Conservation (phyloP, 2,888 invertebrate species). For the Diaperis boleti region DNA sequence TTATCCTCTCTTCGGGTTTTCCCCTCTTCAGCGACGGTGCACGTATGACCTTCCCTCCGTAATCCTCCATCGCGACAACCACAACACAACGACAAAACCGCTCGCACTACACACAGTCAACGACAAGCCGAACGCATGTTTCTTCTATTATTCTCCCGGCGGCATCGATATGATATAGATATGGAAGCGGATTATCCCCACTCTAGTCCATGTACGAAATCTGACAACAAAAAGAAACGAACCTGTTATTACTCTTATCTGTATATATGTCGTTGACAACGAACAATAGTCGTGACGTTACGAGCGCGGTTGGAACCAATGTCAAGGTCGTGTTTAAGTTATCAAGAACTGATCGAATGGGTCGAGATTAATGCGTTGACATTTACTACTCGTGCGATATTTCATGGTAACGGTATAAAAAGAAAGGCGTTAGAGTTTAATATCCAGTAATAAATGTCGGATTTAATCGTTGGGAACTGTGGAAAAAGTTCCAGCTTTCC, state of each 20-base stretch:
- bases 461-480: too few species aligned
- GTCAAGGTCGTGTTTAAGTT: too few species aligned
- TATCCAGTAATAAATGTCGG: too few species aligned
- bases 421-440: too few species aligned
- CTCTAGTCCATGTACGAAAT: conserved; percentile 1
- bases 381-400: too few species aligned
- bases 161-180: conserved; percentile 1
- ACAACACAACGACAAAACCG: conserved; percentile 9
- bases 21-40: conserved; percentile 84
- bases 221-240: background rate
- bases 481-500: too few species aligned
- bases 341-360: too few species aligned
- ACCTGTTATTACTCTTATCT: background rate
- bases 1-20: conserved; percentile 81
- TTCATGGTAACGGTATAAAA: too few species aligned
- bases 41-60: conserved; percentile 72
- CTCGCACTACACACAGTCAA: conserved; percentile 4
- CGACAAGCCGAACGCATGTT: conserved; percentile 10
- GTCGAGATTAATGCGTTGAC: too few species aligned
- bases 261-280: too few species aligned
- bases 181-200: background rate
- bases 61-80: conserved; percentile 34
- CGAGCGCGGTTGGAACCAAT: too few species aligned
- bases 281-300: too few species aligned
- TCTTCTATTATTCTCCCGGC: background rate